Evolutionary conservation across 2,113 vertebrate species (phyloP).

Genomic region (Kryptolebias marmoratus): DNA sequence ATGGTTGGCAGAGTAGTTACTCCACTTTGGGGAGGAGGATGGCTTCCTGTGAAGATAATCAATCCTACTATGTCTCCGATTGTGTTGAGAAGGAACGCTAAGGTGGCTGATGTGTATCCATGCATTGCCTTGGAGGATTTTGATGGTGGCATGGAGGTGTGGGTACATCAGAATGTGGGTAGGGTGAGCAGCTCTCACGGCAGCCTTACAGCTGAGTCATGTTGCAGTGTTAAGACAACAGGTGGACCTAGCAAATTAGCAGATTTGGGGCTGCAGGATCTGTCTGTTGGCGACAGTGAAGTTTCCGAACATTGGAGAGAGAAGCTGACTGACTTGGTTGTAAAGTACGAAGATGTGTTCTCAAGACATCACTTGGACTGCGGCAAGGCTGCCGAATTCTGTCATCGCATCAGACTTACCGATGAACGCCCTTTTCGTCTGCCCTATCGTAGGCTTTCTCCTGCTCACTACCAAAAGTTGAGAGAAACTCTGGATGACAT

Average conservation of each 20-base stretch:
- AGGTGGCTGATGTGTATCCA: neutral
- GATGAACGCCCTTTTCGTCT: too few relatives aligned
- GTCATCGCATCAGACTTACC: too few relatives aligned
- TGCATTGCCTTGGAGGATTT: constrained; percentile 2
- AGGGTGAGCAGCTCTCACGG: neutral
- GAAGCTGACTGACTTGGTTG: too few relatives aligned
- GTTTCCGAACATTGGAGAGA: too few relatives aligned
- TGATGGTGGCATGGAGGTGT: neutral
- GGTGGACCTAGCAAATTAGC: neutral
- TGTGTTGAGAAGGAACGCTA: neutral
- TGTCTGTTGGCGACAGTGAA: too few relatives aligned
- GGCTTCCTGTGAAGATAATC: constrained; percentile 1
- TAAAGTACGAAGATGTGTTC: too few relatives aligned
- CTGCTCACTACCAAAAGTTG: neutral
- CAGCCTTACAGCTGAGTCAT: neutral
- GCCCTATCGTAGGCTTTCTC: too few relatives aligned
- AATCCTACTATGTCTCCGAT: neutral
- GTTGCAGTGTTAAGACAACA: neutral
- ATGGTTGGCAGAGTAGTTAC: neutral
- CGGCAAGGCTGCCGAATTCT: too few relatives aligned
- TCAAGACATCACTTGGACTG: too few relatives aligned
- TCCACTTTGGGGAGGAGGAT: neutral
- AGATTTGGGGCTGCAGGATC: neutral
- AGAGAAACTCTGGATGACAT: neutral
- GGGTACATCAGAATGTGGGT: neutral